These are phyloP conservation scores for Tor tambroides DNA, from an alignment of 2,113 vertebrate species.

Conservation along the genomic window DNA sequence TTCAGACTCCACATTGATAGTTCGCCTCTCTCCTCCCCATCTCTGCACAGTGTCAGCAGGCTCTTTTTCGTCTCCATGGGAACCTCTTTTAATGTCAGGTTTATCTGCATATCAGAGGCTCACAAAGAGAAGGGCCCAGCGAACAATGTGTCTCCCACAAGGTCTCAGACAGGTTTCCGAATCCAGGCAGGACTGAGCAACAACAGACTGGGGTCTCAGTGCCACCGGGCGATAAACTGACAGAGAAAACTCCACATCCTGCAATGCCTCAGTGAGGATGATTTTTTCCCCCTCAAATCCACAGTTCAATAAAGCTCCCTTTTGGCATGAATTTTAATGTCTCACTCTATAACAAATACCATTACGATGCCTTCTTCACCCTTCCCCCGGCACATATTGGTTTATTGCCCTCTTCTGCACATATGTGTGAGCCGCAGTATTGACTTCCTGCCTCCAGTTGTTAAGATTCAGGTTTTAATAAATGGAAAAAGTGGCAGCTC, in stretches of 20 bases:
- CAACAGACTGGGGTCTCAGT: constrained; percentile 46
- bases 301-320: constrained; percentile 36
- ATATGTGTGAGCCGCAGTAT: constrained; percentile 24
- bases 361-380: constrained; percentile 2
- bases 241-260: constrained; percentile 69
- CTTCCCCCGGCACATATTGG: constrained; percentile 5
- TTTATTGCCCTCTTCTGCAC: constrained; percentile 21
- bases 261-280: constrained; percentile 34
- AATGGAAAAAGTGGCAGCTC: constrained; percentile 27
- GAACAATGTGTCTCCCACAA: constrained; percentile 60
- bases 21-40: constrained; percentile 59
- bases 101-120: constrained; percentile 78
- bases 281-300: not conserved
- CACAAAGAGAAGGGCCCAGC: constrained; percentile 64
- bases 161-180: constrained; percentile 60
- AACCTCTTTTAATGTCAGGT: constrained; percentile 79
- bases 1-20: too few species aligned
- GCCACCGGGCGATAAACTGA: constrained; percentile 67
- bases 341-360: constrained; percentile 31
- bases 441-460: constrained; percentile 44
- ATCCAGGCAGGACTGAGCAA: constrained; percentile 66
- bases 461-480: constrained; percentile 40
- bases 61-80: constrained; percentile 78
- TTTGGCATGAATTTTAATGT: constrained; percentile 45
- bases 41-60: constrained; percentile 69